Conservation (phyloP, 2,797 vertebrate species). For the Parauchenoglanis ngamensis region DNA sequence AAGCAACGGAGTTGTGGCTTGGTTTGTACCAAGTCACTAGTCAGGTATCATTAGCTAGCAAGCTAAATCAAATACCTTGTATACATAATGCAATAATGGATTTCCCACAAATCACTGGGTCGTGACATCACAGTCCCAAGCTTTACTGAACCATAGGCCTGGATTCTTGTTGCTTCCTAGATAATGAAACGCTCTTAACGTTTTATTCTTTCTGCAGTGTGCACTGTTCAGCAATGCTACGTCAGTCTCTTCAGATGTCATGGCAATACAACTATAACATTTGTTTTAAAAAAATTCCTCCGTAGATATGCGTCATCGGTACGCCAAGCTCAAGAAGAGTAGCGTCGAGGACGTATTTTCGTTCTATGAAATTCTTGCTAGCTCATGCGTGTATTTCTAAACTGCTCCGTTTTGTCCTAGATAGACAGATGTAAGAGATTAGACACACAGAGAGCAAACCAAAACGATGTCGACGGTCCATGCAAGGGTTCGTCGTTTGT, state of each 20-base stretch:
- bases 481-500: slow-evolving; percentile 66
- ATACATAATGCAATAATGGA: background rate
- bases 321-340: background rate
- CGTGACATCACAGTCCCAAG: background rate
- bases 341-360: background rate
- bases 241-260: background rate
- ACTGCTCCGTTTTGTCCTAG: slow-evolving; percentile 66
- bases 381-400: background rate
- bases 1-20: background rate
- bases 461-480: slow-evolving; percentile 40
- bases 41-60: background rate
- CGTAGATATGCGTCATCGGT: background rate
- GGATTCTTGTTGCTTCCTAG: background rate
- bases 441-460: slow-evolving; percentile 62
- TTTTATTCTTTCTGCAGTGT: background rate
- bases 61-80: background rate
- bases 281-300: background rate
- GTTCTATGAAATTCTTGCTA: background rate
- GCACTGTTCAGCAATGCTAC: background rate
- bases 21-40: background rate
- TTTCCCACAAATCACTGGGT: background rate
- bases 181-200: background rate
- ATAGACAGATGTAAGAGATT: slow-evolving; percentile 67
- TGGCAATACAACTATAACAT: background rate
- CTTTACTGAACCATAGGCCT: background rate